Conservation (phyloP, 2,888 invertebrate species). For the Diplolepis rosae region DNA sequence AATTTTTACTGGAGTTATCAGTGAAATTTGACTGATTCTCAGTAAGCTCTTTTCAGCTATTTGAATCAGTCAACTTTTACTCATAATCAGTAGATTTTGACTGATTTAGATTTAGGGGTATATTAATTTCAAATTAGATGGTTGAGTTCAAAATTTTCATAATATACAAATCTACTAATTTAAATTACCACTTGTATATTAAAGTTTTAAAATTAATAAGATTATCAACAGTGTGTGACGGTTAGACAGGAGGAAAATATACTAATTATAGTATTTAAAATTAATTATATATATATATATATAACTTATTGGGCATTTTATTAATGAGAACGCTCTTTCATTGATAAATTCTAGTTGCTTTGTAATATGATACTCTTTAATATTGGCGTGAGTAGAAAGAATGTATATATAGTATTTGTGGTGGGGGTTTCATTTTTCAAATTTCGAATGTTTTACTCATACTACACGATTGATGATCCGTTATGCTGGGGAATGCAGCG, state of each 20-base stretch:
- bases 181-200: no score
- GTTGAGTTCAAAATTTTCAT: no score
- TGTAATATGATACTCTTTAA: not conserved
- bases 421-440: not conserved
- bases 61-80: no score
- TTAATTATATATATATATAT: not conserved
- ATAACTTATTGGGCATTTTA: not conserved
- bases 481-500: conserved; percentile 56
- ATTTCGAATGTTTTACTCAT: conserved; percentile 12
- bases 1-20: no score
- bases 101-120: not conserved
- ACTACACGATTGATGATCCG: conserved; percentile 18
- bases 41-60: no score
- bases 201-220: no score
- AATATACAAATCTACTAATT: no score
- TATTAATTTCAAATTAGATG: not conserved
- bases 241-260: no score
- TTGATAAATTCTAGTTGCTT: not conserved
- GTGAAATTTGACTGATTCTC: no score
- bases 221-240: no score
- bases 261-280: no score
- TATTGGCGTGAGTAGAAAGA: not conserved
- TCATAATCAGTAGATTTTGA: no score
- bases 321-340: not conserved
- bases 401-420: not conserved